phyloP scores from a whole-genome alignment of 2,888 invertebrate genomes.

The Eudemis profundana region DNA sequence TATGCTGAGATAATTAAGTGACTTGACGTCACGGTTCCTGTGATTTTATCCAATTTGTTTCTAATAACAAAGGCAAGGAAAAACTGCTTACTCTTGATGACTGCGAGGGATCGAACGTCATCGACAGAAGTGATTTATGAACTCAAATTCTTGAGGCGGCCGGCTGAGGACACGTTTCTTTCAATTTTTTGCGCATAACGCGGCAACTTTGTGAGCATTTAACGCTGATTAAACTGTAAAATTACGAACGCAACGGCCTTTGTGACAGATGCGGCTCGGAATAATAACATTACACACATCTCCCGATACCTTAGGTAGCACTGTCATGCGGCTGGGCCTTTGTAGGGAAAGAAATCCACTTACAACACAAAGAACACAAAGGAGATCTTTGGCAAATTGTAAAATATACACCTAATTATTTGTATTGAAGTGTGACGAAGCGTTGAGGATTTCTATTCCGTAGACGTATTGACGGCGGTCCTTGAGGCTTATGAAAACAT shows the following conservation, averaged over 20 bases:
- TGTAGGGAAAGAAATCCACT: constrained; percentile 78
- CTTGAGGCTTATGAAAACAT: constrained; percentile 82
- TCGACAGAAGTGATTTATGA: constrained; percentile 79
- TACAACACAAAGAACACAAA: constrained; percentile 78
- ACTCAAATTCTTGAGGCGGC: constrained; percentile 66
- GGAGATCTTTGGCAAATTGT: constrained; percentile 83
- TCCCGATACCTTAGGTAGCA: constrained; percentile 67
- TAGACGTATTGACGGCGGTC: constrained; percentile 67
- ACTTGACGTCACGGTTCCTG: constrained; percentile 16
- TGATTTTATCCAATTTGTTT: constrained; percentile 34
- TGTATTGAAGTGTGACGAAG: constrained; percentile 73
- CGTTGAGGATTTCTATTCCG: constrained; percentile 69
- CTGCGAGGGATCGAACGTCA: constrained; percentile 59
- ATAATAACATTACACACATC: constrained; percentile 83
- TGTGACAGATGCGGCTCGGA: constrained; percentile 83
- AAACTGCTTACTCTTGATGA: constrained; percentile 40
- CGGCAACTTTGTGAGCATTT: constrained; percentile 80
- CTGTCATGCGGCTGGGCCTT: constrained; percentile 74
- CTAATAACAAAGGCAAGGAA: constrained; percentile 39
- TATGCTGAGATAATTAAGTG: constrained; percentile 3
- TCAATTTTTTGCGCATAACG: constrained; percentile 65
- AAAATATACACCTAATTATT: constrained; percentile 84
- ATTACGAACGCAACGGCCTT: constrained; percentile 79
- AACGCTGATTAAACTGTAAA: constrained; percentile 86
- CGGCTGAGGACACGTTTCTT: constrained; percentile 62